Evolutionary conservation across 2,113 vertebrate species (phyloP), one percentile per base, ranked within the genome.

Genomic region (Cathartes aura): DNA sequence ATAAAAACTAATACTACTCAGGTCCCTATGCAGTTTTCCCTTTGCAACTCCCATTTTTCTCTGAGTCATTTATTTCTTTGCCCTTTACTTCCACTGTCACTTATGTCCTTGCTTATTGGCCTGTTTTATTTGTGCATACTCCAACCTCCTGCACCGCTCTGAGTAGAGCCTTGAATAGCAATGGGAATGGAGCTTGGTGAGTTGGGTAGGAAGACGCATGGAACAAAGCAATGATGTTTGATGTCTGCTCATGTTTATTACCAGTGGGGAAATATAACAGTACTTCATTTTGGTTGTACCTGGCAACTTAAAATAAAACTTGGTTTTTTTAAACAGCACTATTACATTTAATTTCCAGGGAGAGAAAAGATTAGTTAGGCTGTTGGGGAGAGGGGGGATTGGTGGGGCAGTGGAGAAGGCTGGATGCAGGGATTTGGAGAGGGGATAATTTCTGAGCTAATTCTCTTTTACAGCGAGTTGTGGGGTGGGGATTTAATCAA

Each of bases 401-500:
- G 22, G 27, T 3, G 8, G 30, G 30, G 32, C 60, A 85, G 42
- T 3, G 6, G 38, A 75, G 36, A 34, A 76, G 58, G 40, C 36
- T 83, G 52, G 30, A 52, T 56, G 55, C 72, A 59, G 60, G 17
- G 47, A 74, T 63, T 66, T 8, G 23, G 64, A 82, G 38, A 73
- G 24, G 30, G 42, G 29, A 72, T 48, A 4, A 85, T 81, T 80
- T 82, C 78, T 60, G 43, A 82, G 52, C 81, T 82, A 48, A 80
- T 73, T 81, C 53, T 87, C 64, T 59, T 87, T 58, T 74, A 63
- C 62, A 63, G 12, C 3, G 3, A 16, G 18, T 2, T 42, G 52
- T 42, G 66, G 66, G 50, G 40, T 80, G 59, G 40, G 81, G 66
- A 82, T 95, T 96, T 96, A 87, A 97, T 96, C 79, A 48, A 86